These are phyloP conservation scores for Podocnemis expansa DNA, from an alignment of 2,113 vertebrate species.

Conservation along the genomic window DNA sequence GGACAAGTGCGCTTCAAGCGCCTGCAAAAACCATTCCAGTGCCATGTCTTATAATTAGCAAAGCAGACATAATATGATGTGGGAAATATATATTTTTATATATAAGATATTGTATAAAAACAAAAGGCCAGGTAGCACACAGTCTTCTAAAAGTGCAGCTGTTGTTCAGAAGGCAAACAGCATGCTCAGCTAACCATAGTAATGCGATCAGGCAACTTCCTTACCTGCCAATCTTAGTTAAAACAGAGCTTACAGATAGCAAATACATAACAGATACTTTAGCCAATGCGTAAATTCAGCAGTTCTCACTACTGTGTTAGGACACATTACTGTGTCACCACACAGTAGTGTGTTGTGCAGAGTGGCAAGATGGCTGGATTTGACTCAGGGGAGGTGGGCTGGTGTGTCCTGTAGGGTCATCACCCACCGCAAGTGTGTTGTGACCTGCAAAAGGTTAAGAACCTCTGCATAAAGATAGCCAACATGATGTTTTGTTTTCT, in stretches of 20 bases:
- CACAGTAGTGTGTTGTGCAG: too few species aligned
- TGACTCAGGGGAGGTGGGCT: too few species aligned
- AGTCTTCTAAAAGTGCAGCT: background rate
- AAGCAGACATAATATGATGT: background rate
- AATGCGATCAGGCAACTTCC: background rate
- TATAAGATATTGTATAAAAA: background rate
- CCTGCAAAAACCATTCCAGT: background rate
- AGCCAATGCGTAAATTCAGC: background rate
- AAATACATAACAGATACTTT: conserved; percentile 7
- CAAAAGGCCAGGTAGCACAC: background rate
- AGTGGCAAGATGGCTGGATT: too few species aligned
- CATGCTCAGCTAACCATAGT: background rate
- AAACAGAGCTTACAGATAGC: background rate
- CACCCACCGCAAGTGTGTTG: too few species aligned
- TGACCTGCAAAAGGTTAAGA: too few species aligned
- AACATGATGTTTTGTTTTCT: conserved; percentile 20
- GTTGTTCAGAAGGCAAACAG: background rate
- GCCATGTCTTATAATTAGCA: accelerated
- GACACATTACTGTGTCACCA: too few species aligned
- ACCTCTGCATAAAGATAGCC: conserved; percentile 26
- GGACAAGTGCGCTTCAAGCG: background rate
- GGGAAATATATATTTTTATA: background rate
- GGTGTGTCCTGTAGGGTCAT: too few species aligned
- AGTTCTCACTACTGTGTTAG: too few species aligned
- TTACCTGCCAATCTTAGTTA: conserved; percentile 3